These are phyloP conservation scores for Mesoligia furuncula DNA, from an alignment of 2,888 invertebrate species.

Conservation along the genomic window DNA sequence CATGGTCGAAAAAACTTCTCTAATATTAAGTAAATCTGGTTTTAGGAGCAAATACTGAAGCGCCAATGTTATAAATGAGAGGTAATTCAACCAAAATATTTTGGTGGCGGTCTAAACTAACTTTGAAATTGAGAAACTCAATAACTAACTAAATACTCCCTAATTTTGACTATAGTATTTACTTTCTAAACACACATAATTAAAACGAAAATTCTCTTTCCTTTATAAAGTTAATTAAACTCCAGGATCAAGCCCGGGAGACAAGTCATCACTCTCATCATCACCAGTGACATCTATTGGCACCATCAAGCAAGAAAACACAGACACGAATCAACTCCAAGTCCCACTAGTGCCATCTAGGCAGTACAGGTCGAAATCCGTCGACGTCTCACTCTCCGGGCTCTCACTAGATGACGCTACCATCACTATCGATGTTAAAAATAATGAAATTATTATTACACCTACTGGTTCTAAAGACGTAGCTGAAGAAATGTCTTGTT, in stretches of 20 bases:
- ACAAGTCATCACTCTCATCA: slow-evolving; percentile 83
- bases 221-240: slow-evolving; percentile 72
- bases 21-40: slow-evolving; percentile 69
- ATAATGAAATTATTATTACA: slow-evolving; percentile 85
- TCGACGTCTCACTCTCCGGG: slow-evolving; percentile 87
- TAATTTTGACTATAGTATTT: background rate
- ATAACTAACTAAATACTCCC: background rate
- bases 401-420: slow-evolving; percentile 83
- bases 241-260: slow-evolving; percentile 87
- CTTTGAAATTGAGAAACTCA: background rate
- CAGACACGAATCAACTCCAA: slow-evolving; percentile 82
- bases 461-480: slow-evolving; percentile 82
- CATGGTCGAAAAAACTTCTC: background rate
- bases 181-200: slow-evolving; percentile 39
- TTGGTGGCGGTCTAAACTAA: slow-evolving; percentile 67
- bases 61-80: slow-evolving; percentile 72
- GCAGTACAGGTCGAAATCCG: slow-evolving; percentile 90
- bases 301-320: slow-evolving; percentile 77
- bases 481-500: slow-evolving; percentile 65
- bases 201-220: slow-evolving; percentile 61
- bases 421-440: slow-evolving; percentile 84
- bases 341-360: slow-evolving; percentile 82
- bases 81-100: slow-evolving; percentile 72
- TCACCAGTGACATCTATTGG: slow-evolving; percentile 83
- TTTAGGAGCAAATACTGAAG: slow-evolving; percentile 80